These are phyloP conservation scores for Sarotherodon lohbergeri DNA, from an alignment of 2,113 vertebrate genomes.

Conservation along the genomic window DNA sequence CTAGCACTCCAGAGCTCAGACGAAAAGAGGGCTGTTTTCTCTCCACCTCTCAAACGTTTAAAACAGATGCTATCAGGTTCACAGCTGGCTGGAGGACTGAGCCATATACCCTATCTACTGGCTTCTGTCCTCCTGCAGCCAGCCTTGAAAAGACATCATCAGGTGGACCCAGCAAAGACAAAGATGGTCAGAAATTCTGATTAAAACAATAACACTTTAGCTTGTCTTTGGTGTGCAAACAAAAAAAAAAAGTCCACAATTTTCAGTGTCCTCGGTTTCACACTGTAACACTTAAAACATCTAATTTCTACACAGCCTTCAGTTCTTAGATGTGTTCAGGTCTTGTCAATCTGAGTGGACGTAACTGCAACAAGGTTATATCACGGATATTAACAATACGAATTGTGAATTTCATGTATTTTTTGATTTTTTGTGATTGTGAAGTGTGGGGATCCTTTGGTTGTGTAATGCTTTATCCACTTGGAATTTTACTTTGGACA, in stretches of 20 bases:
- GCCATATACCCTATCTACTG: conserved; percentile 54
- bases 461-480: background rate
- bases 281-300: background rate
- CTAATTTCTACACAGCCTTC: background rate
- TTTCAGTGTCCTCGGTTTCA: background rate
- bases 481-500: background rate
- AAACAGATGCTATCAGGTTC: conserved; percentile 73
- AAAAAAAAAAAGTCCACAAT: background rate
- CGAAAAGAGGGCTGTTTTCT: conserved; percentile 44
- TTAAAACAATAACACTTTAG: background rate
- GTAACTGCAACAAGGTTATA: accelerated
- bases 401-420: accelerated
- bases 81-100: conserved; percentile 59
- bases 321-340: background rate
- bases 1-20: conserved; percentile 53
- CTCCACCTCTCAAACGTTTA: conserved; percentile 35
- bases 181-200: background rate
- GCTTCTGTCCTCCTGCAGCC: conserved; percentile 39
- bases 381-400: background rate
- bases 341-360: background rate
- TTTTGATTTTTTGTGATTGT: background rate
- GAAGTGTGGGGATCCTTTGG: background rate
- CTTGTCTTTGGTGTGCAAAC: background rate
- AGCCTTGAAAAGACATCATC: conserved; percentile 64
- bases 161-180: background rate